Percentiles rank a stretch among this genome's conserved stretches.
These are phyloP conservation scores for Phenganax stokvisi DNA, from an alignment of 92 coral and sea anemone species.

Conservation along the genomic window DNA sequence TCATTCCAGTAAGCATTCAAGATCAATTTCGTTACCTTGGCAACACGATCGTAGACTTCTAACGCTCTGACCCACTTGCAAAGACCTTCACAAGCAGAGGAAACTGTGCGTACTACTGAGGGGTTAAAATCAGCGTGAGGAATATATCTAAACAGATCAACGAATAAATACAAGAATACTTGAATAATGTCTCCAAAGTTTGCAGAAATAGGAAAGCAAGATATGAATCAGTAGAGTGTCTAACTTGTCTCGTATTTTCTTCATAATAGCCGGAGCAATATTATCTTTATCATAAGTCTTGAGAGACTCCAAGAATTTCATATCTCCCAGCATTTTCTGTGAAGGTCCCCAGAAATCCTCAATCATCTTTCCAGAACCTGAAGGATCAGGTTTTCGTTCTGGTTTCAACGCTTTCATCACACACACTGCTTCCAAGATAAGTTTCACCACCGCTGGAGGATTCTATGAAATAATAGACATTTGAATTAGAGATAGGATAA, in stretches of 20 bases:
- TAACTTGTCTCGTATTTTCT: slow-evolving; percentile 96
- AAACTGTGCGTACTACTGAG: slow-evolving; percentile 79
- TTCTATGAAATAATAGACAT: slow-evolving; percentile 46
- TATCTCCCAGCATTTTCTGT: slow-evolving; percentile 92
- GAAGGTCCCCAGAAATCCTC: slow-evolving; percentile 99
- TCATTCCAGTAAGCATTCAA: not conserved
- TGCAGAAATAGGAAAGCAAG: not conserved
- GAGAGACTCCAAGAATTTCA: slow-evolving; percentile 90
- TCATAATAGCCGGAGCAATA: slow-evolving; percentile 78
- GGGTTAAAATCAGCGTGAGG: slow-evolving; percentile 95
- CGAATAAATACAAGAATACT: not conserved
- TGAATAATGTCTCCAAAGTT: not conserved
- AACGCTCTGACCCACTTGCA: slow-evolving; percentile 97
- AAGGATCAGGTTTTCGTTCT: slow-evolving; percentile 97
- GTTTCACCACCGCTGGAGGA: slow-evolving; percentile 91
- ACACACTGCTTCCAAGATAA: slow-evolving; percentile 96
- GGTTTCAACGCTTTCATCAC: slow-evolving; percentile 89
- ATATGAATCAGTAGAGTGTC: slow-evolving; percentile 7
- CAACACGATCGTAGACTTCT: slow-evolving; percentile 98
- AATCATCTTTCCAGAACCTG: slow-evolving; percentile 99
- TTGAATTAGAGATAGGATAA: not conserved
- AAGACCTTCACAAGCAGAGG: slow-evolving; percentile 98
- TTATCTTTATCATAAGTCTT: slow-evolving; percentile 93
- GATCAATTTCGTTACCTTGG: slow-evolving; percentile 57
- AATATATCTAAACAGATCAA: slow-evolving; percentile 57